Evolutionary conservation across 1,140 invertebrate genomes (phyloP), one percentile per base, ranked within the genome.

Genomic region (Mamestra configurata): DNA sequence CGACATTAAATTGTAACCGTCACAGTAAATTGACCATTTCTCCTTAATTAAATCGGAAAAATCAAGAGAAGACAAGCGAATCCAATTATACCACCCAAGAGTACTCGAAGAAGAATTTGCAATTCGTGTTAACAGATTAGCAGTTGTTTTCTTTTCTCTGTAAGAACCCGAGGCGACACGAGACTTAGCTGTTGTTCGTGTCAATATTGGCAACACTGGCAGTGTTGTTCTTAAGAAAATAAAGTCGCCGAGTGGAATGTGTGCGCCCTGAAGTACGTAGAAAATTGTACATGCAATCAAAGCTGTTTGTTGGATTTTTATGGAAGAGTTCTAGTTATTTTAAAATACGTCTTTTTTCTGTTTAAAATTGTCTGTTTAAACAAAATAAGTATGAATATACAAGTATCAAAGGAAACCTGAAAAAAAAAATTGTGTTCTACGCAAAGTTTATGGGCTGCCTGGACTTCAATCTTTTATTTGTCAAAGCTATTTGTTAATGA

Each of bases 401-500:
- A n/a, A n/a, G n/a, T n/a, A n/a, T n/a, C n/a, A n/a, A n/a, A n/a
- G n/a, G n/a, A n/a, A n/a, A n/a, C n/a, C n/a, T n/a, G n/a, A n/a
- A n/a, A n/a, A n/a, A n/a, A n/a, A n/a, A n/a, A n/a, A n/a, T n/a
- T n/a, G n/a, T 40, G 40, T 40, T 40, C 8, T 40, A 40, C 4
- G 40, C 10, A 7, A 40, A 40, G 1, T 46, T 13, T 15, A 46
- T 13, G 13, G 13, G 0, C 43, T 1, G 43, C 15, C 43, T 46
- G 13, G 13, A 13, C 43, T 31, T 31, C 27, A 3, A 4, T 49
- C 43, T 20, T 18, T 15, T 20, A 61, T 61, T 6, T 61, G 57
- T 31, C 57, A 61, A 61, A 0, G 57, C 27, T 31, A 61, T 27
- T 57, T 57, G 27, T 61, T 61, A 35, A 61, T 27, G 43, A 71